A percentile compares a stretch with the other conserved stretches of the same genome.
Evolutionary conservation across 2,113 vertebrate genomes (phyloP).

Genomic region (Heterochromis multidens): DNA sequence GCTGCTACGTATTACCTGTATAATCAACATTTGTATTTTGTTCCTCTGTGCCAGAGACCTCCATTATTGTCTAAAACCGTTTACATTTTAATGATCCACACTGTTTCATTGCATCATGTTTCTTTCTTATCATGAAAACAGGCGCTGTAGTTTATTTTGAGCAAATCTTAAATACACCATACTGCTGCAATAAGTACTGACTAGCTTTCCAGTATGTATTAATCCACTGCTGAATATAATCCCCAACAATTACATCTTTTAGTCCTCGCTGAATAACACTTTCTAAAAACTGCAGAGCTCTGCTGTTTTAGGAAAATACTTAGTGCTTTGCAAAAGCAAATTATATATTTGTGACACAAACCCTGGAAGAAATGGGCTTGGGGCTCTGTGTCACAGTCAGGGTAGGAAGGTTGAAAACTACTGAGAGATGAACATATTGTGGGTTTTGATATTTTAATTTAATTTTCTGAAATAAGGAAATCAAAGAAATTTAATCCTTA

Average conservation of each 20-base stretch:
- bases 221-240: not conserved
- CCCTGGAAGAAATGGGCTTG: not conserved
- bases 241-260: not conserved
- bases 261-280: not conserved
- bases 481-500: not conserved
- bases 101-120: not conserved
- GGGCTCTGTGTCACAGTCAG: not conserved
- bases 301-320: fast-evolving
- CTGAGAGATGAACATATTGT: not conserved
- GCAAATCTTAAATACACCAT: not conserved
- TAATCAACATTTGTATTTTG: not conserved
- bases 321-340: not conserved
- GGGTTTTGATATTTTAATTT: not conserved
- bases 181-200: not conserved
- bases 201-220: not conserved
- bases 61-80: fast-evolving
- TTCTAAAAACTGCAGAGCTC: not conserved
- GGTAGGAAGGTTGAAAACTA: not conserved
- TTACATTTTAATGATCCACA: not conserved
- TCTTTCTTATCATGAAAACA: not conserved
- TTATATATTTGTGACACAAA: not conserved
- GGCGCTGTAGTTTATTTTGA: not conserved
- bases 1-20: not conserved
- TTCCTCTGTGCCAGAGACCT: not conserved
- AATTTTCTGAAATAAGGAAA: not conserved